Conservation (phyloP, 2,113 vertebrate species). For the Oryzias curvinotus region DNA sequence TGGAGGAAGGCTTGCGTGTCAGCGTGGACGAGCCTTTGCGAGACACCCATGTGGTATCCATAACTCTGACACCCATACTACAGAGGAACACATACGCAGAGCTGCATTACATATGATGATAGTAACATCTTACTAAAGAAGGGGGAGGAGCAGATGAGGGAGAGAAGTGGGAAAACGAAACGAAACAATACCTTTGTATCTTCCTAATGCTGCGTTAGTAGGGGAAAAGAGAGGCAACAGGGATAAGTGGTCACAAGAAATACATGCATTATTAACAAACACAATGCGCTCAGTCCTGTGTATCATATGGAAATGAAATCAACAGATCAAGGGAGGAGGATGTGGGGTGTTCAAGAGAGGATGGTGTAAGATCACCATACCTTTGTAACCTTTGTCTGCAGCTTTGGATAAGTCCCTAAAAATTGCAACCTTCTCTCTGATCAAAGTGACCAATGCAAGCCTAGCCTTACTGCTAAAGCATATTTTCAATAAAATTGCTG, state of each 20-base stretch:
- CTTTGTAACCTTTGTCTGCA: slow-evolving; percentile 14
- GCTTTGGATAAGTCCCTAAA: too few species aligned
- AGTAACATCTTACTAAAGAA: background rate
- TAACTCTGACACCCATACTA: slow-evolving; percentile 98
- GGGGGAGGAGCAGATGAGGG: background rate
- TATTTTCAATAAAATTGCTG: too few species aligned
- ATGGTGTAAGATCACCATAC: slow-evolving; percentile 32
- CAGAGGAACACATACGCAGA: slow-evolving; percentile 14
- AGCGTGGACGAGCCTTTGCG: slow-evolving; percentile 87
- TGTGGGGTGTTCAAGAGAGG: slow-evolving; percentile 26
- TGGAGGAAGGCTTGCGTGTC: slow-evolving; percentile 84
- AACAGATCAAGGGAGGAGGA: slow-evolving; percentile 25
- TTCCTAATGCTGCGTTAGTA: slow-evolving; percentile 98
- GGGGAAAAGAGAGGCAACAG: slow-evolving; percentile 76
- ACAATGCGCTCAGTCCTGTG: background rate
- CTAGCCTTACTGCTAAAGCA: too few species aligned
- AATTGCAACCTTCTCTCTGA: too few species aligned
- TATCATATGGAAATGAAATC: slow-evolving; percentile 9
- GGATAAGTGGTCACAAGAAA: slow-evolving; percentile 59
- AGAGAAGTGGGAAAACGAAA: slow-evolving; percentile 34
- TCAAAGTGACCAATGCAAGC: too few species aligned
- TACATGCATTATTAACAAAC: slow-evolving; percentile 40
- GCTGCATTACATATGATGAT: slow-evolving; percentile 7
- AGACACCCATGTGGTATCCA: slow-evolving; percentile 98
- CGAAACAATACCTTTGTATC: slow-evolving; percentile 96